phyloP scores from a whole-genome alignment of 1,140 invertebrate genomes.

The Kradibia gibbosae region DNA sequence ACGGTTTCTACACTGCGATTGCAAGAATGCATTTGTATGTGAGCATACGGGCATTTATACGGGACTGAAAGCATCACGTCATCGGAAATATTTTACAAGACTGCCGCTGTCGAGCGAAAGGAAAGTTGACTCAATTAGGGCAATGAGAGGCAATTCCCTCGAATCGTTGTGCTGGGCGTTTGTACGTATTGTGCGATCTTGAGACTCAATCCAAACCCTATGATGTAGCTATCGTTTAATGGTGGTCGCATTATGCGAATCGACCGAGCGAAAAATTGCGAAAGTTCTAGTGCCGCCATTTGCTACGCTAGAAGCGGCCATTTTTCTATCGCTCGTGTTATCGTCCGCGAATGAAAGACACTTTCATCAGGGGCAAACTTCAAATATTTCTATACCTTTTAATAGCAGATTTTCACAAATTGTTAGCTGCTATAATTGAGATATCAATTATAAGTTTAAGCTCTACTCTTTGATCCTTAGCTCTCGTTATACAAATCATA shows the following conservation, averaged over 20 bases:
- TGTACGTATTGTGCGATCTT: not conserved
- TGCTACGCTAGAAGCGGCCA: not conserved
- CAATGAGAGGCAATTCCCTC: conserved; percentile 41
- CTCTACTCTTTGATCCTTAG: too few species aligned
- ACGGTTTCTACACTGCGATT: conserved; percentile 10
- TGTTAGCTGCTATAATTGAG: too few species aligned
- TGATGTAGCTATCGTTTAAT: not conserved
- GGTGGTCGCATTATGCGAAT: not conserved
- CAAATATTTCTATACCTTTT: too few species aligned
- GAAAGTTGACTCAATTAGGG: conserved; percentile 38
- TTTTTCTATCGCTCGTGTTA: not conserved
- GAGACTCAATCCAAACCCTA: not conserved
- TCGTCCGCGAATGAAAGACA: not conserved
- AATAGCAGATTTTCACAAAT: too few species aligned
- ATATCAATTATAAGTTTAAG: too few species aligned
- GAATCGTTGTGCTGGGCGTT: not conserved
- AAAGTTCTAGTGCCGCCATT: not conserved
- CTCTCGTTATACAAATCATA: too few species aligned
- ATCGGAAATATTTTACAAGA: conserved; percentile 9
- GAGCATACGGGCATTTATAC: not conserved
- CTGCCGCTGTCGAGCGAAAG: not conserved
- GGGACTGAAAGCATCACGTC: not conserved
- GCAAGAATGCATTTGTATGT: not conserved
- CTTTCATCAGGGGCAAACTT: not conserved
- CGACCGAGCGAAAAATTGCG: not conserved